These are phyloP conservation scores for Asbolus verrucosus DNA, from an alignment of 1,140 invertebrate species.

Conservation along the genomic window DNA sequence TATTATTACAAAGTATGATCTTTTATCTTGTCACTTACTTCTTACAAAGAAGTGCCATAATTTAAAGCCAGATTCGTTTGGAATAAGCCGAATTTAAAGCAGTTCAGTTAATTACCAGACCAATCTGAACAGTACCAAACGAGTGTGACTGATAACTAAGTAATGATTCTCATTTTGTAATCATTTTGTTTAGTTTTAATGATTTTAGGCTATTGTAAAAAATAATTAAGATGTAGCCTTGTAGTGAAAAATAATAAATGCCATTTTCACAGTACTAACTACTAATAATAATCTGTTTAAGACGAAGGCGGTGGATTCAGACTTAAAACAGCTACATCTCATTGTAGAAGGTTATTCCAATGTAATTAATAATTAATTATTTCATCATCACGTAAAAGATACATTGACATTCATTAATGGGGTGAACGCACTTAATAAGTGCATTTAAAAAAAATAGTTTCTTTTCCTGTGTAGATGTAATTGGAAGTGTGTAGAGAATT, in stretches of 20 bases:
- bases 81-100: neutral
- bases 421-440: no score
- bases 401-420: no score
- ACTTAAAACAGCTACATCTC: no score
- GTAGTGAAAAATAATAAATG: conserved; percentile 50
- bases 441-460: no score
- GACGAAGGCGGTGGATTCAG: no score
- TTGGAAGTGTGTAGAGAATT: no score
- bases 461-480: no score
- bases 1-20: conserved; percentile 35
- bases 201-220: conserved; percentile 26
- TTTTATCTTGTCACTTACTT: conserved; percentile 30
- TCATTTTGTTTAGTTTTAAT: conserved; percentile 28
- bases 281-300: no score
- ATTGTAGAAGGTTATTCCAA: no score
- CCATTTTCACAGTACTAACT: conserved; percentile 43
- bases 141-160: conserved; percentile 28
- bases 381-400: no score
- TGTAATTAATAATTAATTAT: no score
- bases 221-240: conserved; percentile 49
- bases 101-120: neutral
- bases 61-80: conserved; percentile 27
- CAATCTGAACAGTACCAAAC: conserved; percentile 1
- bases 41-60: conserved; percentile 51
- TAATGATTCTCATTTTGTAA: conserved; percentile 25